Base-by-base conservation (phyloP, 1,140 invertebrate genomes). In the Zaprionus davidi region DNA sequence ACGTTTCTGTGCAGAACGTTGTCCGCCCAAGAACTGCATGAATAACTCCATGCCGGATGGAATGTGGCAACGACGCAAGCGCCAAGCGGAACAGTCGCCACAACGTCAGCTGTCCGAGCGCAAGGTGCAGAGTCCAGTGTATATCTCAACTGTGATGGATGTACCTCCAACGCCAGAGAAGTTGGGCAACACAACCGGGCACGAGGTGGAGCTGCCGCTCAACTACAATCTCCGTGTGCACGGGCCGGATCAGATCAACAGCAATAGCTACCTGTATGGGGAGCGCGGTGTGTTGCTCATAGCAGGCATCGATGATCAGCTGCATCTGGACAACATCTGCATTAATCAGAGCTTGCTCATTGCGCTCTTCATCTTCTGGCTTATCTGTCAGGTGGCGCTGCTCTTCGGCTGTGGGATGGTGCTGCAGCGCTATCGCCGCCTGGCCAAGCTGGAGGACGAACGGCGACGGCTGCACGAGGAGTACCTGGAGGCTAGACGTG, bases 181-280 rank as follows among this genome's bases (percentile, higher is more conserved):
- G 5, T n/a, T 55, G 22, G 36, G 3, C 12, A 73, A 62, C 41
- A 26, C 41, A 20, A 57, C 56, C 1, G 34, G 15, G 1, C 12
- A 28, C 6, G 71, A 56, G n/a, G 57, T 76, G n/a, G 75, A 91
- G 26, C 75, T 93, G 72, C 93, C 93, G 0, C 76, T 94, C 28
- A 93, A 94, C 78, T 93, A 93, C 63, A 84, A 93, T 41, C 87
- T 94, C 17, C 82, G 93, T 5, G 94, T 94, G 2, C 88, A 92
- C 41, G 92, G 93, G 9, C 80, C 92, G 3, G 92, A 93, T 76
- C 80, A 86, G 28, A 80, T 60, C 15, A 92, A 79, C 62, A 86
- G 75, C 24, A 93, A 94, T 53, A 92, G 90, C 67, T 88, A 93
- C 5, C 73, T 94, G 56, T 92, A 93, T 59, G 93, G 93, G 1